phyloP scores from a whole-genome alignment of 2,888 invertebrate genomes.

The Dryadula phaetusa region DNA sequence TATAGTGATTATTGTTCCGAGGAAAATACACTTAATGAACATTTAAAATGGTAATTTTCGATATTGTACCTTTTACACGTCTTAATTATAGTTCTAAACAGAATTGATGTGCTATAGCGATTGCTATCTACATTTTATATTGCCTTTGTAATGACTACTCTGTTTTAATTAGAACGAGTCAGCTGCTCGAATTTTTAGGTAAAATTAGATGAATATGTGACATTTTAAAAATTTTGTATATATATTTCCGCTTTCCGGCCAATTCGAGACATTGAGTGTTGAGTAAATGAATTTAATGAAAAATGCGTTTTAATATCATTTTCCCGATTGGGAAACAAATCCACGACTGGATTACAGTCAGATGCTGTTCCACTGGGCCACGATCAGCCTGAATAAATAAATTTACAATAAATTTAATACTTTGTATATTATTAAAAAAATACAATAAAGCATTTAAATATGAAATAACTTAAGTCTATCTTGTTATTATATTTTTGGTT shows the following conservation, averaged over 20 bases:
- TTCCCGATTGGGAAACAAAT: no score
- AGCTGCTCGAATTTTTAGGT: neutral
- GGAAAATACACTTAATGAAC: constrained; percentile 8
- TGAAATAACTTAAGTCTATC: no score
- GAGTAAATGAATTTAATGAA: no score
- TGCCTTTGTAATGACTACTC: neutral
- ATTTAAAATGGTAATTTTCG: constrained; percentile 11
- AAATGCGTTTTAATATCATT: no score
- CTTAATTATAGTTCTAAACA: constrained; percentile 20
- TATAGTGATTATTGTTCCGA: neutral
- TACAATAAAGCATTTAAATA: no score
- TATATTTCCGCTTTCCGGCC: no score
- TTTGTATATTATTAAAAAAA: no score
- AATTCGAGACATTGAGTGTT: no score
- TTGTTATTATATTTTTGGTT: neutral
- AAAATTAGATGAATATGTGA: neutral
- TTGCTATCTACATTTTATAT: constrained; percentile 13
- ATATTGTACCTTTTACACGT: constrained; percentile 12
- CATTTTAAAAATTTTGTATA: neutral
- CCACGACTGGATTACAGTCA: no score
- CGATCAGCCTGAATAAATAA: no score
- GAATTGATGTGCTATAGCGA: constrained; percentile 9
- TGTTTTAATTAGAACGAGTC: constrained; percentile 16
- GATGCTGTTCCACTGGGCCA: no score
- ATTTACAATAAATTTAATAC: no score